Evolutionary conservation across 2,797 vertebrate species (phyloP).

Genomic region (Varecia variegata): DNA sequence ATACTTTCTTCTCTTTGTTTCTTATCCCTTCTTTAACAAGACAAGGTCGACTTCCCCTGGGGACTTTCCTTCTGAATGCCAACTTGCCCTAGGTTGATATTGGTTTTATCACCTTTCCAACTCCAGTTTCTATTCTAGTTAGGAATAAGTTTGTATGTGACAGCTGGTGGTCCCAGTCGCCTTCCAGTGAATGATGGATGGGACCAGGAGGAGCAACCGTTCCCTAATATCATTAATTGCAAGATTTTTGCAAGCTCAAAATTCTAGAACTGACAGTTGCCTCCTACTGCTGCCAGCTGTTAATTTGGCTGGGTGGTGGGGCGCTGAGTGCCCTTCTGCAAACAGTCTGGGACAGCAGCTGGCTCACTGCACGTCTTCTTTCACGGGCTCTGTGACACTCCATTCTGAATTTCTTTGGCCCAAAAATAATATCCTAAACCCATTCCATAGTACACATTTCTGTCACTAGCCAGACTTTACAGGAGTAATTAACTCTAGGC

Average conservation of each 20-base stretch:
- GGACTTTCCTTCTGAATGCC: neutral
- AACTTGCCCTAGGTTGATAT: neutral
- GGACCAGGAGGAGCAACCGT: constrained; percentile 34
- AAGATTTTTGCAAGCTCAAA: constrained; percentile 50
- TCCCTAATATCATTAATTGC: constrained; percentile 50
- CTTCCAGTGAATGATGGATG: constrained; percentile 58
- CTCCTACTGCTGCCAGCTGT: constrained; percentile 74
- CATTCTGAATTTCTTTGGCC: neutral
- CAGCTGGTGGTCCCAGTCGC: constrained; percentile 52
- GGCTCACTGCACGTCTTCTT: neutral
- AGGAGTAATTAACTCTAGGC: neutral
- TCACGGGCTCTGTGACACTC: neutral
- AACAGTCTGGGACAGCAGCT: neutral
- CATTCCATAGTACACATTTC: neutral
- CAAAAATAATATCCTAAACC: constrained; percentile 51
- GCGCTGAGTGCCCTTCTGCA: neutral
- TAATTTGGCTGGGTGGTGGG: constrained; percentile 2
- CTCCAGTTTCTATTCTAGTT: neutral
- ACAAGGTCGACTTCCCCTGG: neutral
- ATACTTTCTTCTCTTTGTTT: neutral
- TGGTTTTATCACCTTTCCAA: neutral
- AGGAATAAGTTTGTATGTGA: neutral
- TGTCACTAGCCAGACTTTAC: neutral
- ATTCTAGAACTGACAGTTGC: constrained; percentile 65
- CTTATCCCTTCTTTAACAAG: neutral